Evolutionary conservation across 2,797 vertebrate species (phyloP), one percentile per base, ranked within the genome.

Genomic region (Cyprinella venusta): DNA sequence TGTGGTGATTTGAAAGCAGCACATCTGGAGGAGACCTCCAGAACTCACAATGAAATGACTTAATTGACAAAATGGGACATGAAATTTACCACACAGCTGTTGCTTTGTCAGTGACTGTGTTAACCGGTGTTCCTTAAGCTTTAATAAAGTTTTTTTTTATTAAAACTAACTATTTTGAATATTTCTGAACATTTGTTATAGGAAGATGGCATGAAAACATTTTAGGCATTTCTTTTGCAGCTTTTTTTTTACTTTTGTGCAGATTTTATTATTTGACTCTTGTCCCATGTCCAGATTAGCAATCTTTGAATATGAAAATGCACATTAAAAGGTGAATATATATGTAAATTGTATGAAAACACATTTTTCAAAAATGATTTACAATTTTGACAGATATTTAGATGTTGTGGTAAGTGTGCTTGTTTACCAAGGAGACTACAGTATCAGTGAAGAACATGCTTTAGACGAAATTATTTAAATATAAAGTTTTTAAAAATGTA

Each of bases 1-100:
- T 83, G 67, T 24, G 7, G 76, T 83, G 82, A 83, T 83, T 36
- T 79, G 56, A 79, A 83, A 71, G 67, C 21, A 50, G 71, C 65
- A 83, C 82, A 83, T 79, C 75, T 83, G 82, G 65, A 63, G 40
- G 40, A 63, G 15, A 64, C 56, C 67, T 79, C 67, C 75, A 71
- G 26, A 83, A 70, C 40, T 24, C 50, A 77, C 13, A 74, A n/a
- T 54, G 33, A 81, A 48, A 81, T 75, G 18, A 59, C 52, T 24
- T 77, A 21, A 59, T 61, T 68, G 64, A 69, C 52, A 48, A 76
- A 67, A 45, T 16, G 5, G 6, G 24, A 67, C 19, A 72, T 50
- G 40, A 61, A 54, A 52, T 79, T 79, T 16, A 42, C 15, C 52
- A 77, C 74, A 83, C 26, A 71, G 52, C 40, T 77, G 38, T 65